Conservation (phyloP, 1,140 invertebrate species). For the Drosophila ogumai region DNA sequence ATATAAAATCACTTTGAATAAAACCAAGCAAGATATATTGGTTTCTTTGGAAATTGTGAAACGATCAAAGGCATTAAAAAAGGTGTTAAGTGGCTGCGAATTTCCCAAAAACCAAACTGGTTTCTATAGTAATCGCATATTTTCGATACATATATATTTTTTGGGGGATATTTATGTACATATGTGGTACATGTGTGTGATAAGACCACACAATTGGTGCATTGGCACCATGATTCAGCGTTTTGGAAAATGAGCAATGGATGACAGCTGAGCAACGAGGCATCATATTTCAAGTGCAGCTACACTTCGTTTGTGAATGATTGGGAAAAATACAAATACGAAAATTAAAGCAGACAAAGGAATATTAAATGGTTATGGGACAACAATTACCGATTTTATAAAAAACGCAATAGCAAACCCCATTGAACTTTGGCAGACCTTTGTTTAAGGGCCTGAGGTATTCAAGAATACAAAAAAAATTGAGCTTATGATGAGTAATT, state of each 20-base stretch:
- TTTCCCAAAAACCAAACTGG: constrained; percentile 4
- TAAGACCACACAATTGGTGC: constrained; percentile 21
- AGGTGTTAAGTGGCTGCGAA: constrained; percentile 7
- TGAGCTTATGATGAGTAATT: neutral
- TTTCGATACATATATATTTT: neutral
- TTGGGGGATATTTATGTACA: neutral
- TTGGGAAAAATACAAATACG: constrained; percentile 2
- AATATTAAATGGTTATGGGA: neutral
- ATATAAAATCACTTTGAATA: neutral
- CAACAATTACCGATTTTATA: neutral
- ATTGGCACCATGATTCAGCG: constrained; percentile 38
- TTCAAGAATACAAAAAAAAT: neutral
- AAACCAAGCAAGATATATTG: neutral
- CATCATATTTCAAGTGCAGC: constrained; percentile 26
- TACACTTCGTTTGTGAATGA: constrained; percentile 26
- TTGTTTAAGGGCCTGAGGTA: neutral
- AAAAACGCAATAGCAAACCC: neutral
- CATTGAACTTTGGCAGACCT: constrained; percentile 8
- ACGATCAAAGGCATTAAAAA: neutral
- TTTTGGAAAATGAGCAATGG: constrained; percentile 11
- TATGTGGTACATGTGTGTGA: constrained; percentile 3
- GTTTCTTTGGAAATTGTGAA: constrained; percentile 8
- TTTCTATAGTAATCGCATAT: neutral
- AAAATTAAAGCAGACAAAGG: constrained; percentile 10
- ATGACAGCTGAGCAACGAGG: neutral